phyloP scores from a whole-genome alignment of 1,140 invertebrate species.

The Lepidurus couesii region DNA sequence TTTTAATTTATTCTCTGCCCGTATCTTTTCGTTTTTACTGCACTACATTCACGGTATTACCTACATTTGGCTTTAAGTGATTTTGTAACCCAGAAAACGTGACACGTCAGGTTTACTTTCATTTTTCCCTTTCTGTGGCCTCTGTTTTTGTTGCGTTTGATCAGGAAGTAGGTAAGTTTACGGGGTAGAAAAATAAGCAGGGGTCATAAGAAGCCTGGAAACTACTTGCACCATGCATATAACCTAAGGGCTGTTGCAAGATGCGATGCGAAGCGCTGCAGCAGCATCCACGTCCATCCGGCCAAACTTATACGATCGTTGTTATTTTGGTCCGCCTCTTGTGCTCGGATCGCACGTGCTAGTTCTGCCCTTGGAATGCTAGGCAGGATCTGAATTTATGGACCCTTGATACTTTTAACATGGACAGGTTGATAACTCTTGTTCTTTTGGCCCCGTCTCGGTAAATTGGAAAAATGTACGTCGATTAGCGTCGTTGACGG shows the following conservation, averaged over 20 bases:
- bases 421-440: neutral
- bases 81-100: no score
- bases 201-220: neutral
- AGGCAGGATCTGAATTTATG: neutral
- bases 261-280: constrained; percentile 9
- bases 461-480: neutral
- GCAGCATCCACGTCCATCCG: neutral
- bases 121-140: no score
- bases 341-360: constrained; percentile 16
- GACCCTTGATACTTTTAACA: neutral
- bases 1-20: no score
- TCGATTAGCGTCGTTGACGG: neutral
- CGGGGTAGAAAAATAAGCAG: neutral
- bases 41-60: no score
- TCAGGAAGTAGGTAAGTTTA: no score
- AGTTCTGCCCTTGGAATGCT: constrained; percentile 14
- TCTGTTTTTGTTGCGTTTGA: no score
- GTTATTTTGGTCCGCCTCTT: constrained; percentile 21
- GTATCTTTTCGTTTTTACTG: no score
- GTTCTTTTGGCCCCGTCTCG: neutral
- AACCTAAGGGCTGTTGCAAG: neutral
- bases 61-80: no score
- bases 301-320: constrained; percentile 3
- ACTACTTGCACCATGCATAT: neutral
- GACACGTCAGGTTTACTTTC: no score